Percentiles rank a stretch among this genome's conserved stretches.
Conservation (phyloP, 2,113 vertebrate species). For the Tetrao urogallus region DNA sequence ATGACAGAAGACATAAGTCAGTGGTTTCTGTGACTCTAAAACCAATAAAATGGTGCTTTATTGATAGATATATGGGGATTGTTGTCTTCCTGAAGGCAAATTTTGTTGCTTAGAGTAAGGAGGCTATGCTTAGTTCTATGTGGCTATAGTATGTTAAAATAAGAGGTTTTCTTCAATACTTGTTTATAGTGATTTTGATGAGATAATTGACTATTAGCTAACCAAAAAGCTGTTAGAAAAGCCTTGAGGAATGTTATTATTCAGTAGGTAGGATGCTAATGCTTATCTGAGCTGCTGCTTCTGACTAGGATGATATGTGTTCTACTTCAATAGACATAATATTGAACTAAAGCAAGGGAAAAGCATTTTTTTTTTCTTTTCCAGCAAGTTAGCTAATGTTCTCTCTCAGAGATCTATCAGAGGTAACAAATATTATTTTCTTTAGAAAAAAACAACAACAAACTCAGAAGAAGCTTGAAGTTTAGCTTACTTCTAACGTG, state of each 20-base stretch:
- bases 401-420: background rate
- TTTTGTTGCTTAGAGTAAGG: background rate
- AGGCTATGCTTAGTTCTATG: background rate
- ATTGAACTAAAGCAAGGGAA: background rate
- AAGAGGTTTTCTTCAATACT: background rate
- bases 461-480: background rate
- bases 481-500: background rate
- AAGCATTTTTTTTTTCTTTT: background rate
- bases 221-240: background rate
- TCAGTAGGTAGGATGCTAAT: background rate
- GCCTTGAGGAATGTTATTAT: background rate
- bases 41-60: background rate
- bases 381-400: background rate
- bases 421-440: background rate
- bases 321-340: background rate
- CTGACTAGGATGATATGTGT: background rate
- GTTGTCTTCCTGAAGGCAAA: background rate
- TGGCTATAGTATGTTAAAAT: background rate
- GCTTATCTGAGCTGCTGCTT: background rate
- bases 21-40: background rate
- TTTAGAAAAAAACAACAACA: background rate
- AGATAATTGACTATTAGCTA: background rate
- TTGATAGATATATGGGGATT: background rate
- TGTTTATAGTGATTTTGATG: background rate
- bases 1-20: background rate